Evolutionary conservation across 2,113 vertebrate genomes (phyloP), one percentile per base, ranked within the genome.

Genomic region (Vidua chalybeata): DNA sequence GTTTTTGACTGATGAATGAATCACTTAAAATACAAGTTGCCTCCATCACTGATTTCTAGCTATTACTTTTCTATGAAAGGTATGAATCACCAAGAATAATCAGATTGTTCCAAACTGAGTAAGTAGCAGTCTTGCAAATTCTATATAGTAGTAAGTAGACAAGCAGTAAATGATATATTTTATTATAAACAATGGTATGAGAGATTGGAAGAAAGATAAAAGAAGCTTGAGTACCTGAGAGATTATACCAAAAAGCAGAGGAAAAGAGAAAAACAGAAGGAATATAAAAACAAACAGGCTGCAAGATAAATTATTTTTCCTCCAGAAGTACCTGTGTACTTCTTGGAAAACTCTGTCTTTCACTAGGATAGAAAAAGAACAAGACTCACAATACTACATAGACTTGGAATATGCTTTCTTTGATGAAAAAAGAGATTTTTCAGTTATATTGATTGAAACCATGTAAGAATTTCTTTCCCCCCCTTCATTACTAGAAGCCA

Each of bases 1-100:
- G 69, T 78, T 82, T 93, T 92, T 79, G 92, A 96, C 83, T 91
- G 88, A 95, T 93, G 72, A 91, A 58, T 56, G 82, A 95, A 81
- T 89, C 93, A 94, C 63, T 94, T 71, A 84, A 96, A 89, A 84
- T 63, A 89, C 46, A 63, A 80, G 64, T 78, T 87, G 59, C 69
- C 64, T 94, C 64, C 55, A 28, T 52, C 68, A 61, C 56, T 84
- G 94, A 80, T 67, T 85, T 94, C 76, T 74, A 66, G 84, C 89
- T 87, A 54, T 84, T 92, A 88, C 72, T 67, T 80, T 93, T 68
- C 87, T 64, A 76, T 35, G 43, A 94, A 95, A 96, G 74, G 28
- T 95, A 85, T 92, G 62, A 94, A 55, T 75, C 72, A 93, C 58
- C 39, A 52, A 77, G 63, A 94, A 96, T 87, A 51, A 94, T 66